Percentiles rank a stretch among this genome's conserved stretches.
Evolutionary conservation across 2,888 invertebrate genomes (phyloP).

Genomic region (Tiliacea citrago): DNA sequence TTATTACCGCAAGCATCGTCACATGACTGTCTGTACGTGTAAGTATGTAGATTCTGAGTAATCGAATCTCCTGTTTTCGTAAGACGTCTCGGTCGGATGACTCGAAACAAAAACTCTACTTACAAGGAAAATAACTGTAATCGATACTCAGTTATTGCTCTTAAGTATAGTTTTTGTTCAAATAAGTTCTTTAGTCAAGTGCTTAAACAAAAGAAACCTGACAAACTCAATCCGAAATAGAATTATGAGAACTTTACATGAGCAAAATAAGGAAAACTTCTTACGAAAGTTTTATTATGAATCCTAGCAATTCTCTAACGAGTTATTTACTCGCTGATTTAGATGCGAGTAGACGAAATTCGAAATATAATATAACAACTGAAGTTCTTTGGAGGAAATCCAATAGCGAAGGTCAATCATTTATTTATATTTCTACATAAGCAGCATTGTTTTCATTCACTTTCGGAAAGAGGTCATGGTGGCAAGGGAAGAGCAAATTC

Average conservation of each 20-base stretch:
- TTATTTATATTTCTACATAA: conserved; percentile 28
- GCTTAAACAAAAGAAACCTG: neutral
- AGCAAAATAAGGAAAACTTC: conserved; percentile 14
- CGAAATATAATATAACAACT: neutral
- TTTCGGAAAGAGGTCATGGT: conserved; percentile 19
- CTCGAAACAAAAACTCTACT: conserved; percentile 29
- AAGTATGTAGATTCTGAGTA: conserved; percentile 47
- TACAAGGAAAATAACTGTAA: conserved; percentile 33
- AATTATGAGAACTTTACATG: neutral
- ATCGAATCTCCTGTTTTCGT: conserved; percentile 56
- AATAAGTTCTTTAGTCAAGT: neutral
- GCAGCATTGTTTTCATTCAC: conserved; percentile 26
- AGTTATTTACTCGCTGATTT: conserved; percentile 19
- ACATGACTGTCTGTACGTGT: conserved; percentile 16
- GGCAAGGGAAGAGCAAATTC: conserved; percentile 12
- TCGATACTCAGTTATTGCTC: conserved; percentile 14
- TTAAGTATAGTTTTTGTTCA: neutral
- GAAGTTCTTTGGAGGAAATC: conserved; percentile 8
- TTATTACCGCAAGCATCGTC: conserved; percentile 23
- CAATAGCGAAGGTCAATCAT: conserved; percentile 9
- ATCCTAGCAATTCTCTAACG: conserved; percentile 8
- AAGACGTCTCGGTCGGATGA: conserved; percentile 24
- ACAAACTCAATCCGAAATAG: neutral
- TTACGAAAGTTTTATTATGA: conserved; percentile 14
- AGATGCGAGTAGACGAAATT: neutral